phyloP scores from a whole-genome alignment of 2,797 vertebrate species.

The Dendrocincla tyrannina region DNA sequence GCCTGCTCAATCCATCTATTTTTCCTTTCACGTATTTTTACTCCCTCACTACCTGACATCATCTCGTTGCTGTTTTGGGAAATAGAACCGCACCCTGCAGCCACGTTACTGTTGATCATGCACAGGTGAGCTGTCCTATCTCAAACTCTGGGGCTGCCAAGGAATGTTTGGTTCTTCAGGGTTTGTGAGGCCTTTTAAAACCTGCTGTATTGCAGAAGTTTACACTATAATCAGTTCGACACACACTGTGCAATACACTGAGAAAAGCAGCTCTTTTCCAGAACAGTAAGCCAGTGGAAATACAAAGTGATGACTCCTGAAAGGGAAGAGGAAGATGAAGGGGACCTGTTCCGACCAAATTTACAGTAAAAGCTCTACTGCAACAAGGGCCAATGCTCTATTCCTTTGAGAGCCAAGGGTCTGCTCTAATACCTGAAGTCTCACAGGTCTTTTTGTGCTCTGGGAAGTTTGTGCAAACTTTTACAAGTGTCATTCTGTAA shows the following conservation, averaged over 20 bases:
- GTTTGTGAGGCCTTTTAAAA: background rate
- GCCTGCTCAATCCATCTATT: background rate
- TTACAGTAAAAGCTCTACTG: background rate
- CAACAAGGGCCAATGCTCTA: background rate
- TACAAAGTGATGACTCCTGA: background rate
- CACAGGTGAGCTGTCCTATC: conserved; percentile 77
- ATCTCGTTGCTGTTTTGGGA: background rate
- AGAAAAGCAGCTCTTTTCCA: background rate
- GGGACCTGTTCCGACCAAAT: background rate
- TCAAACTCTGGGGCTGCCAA: conserved; percentile 76
- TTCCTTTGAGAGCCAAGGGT: background rate
- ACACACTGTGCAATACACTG: accelerated
- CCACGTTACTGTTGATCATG: conserved; percentile 75
- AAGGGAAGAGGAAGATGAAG: background rate
- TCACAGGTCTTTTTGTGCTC: accelerated
- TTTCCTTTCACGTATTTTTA: background rate
- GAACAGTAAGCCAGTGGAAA: background rate
- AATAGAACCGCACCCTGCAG: background rate
- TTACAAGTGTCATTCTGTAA: background rate
- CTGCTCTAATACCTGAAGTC: background rate
- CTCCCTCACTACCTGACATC: background rate
- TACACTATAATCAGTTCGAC: background rate
- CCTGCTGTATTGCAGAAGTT: background rate
- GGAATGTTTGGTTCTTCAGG: background rate
- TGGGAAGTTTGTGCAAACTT: background rate